Base-by-base conservation (phyloP, 1,140 invertebrate genomes). In the Dendroctonus ponderosae region DNA sequence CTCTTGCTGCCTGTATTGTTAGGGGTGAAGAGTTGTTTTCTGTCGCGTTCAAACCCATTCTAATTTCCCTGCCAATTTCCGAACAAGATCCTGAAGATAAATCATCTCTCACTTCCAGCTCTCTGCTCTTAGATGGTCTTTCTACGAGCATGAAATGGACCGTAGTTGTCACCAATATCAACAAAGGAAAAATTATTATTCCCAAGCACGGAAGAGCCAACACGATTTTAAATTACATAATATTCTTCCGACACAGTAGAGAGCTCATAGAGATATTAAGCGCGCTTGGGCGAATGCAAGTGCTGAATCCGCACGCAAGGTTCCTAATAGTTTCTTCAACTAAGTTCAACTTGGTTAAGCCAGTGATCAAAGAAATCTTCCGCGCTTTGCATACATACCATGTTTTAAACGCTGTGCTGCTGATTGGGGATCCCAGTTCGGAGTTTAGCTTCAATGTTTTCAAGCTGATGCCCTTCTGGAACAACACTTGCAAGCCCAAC, bases 301-400 rank as follows among this genome's bases (percentile, higher is more conserved):
- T 63, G n/a, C n/a, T 70, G 66, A 75, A 75, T 68, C 71, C 74
- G 0, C 74, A 74, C 44, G 74, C 72, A 9, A 69, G 70, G 15
- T 74, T 74, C 52, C 39, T 74, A 7, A 46, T 74, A 11, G 58
- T 74, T 8, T 68, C 74, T n/a, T 39, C 71, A 1, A 66, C 46
- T 3, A 8, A 9, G 5, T 72, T 70, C 48, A 15, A 59, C 0
- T 48, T 70, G 9, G 44, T 43, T 7, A 26, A 7, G n/a, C 7
- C 15, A 5, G 58, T 70, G n/a, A 58, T 65, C 8, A 14, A 38
- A 12, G 54, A 71, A 49, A 59, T 75, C 5, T 66, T 66, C 39
- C 39, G 66, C 7, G 40, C 37, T 41, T 58, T 75, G 14, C 60
- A 62, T 42, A 37, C 59, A n/a, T 67, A 61, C 26, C 49, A 70